These are phyloP conservation scores for Mamestra brassicae DNA, from an alignment of 2,888 invertebrate genomes.

Conservation along the genomic window DNA sequence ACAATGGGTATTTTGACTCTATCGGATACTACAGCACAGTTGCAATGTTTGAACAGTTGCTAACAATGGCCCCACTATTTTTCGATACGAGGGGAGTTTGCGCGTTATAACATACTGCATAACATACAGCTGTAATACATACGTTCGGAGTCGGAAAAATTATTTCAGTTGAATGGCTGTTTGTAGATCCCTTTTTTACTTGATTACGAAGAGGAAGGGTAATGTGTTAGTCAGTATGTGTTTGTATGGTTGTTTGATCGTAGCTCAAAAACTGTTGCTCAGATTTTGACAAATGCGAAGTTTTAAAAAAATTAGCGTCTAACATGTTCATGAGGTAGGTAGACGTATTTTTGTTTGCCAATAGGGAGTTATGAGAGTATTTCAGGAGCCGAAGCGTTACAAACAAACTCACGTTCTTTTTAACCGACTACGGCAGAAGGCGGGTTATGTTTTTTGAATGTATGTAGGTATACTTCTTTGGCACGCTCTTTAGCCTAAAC, in stretches of 20 bases:
- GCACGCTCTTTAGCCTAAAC: too few relatives aligned
- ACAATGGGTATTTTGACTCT: conserved; percentile 88
- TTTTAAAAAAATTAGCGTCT: not conserved
- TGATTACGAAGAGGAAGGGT: not conserved
- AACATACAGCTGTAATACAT: conserved; percentile 59
- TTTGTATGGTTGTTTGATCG: not conserved
- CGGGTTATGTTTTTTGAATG: too few relatives aligned
- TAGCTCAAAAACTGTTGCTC: not conserved
- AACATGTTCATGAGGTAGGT: not conserved
- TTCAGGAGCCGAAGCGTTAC: not conserved
- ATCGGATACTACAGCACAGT: conserved; percentile 70
- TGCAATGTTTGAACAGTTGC: conserved; percentile 83
- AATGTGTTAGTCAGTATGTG: not conserved
- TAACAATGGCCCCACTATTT: conserved; percentile 78
- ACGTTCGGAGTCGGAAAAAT: conserved; percentile 48
- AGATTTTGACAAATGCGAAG: not conserved
- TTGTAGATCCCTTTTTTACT: not conserved
- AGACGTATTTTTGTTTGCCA: too few relatives aligned
- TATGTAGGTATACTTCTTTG: too few relatives aligned
- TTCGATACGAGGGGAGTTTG: conserved; percentile 66
- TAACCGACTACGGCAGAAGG: too few relatives aligned
- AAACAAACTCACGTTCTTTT: too few relatives aligned
- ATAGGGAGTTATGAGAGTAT: not conserved
- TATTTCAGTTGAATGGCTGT: conserved; percentile 24
- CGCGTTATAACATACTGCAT: conserved; percentile 59